phyloP scores from a whole-genome alignment of 2,888 invertebrate genomes.

The Caenorhabditis wallacei region DNA sequence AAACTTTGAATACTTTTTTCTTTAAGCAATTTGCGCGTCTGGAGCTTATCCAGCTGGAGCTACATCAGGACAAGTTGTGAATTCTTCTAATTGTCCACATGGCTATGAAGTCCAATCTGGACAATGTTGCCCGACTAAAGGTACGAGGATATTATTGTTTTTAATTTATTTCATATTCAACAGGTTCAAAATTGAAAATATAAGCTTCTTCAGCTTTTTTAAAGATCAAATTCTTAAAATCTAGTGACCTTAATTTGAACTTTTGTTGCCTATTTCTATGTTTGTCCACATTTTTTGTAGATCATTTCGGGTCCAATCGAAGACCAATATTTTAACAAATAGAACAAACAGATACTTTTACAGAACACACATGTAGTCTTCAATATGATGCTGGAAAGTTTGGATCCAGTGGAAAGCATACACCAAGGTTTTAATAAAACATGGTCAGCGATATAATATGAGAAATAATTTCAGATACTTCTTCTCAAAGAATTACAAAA shows the following conservation, averaged over 20 bases:
- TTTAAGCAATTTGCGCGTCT: slow-evolving; percentile 64
- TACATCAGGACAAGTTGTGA: slow-evolving; percentile 54
- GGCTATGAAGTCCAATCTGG: slow-evolving; percentile 76
- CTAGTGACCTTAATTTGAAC: not conserved
- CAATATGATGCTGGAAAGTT: slow-evolving; percentile 82
- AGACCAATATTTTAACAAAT: not conserved
- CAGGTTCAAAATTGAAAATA: too few relatives aligned
- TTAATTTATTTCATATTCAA: too few relatives aligned
- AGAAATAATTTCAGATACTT: slow-evolving; percentile 74
- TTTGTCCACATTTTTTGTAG: slow-evolving; percentile 10
- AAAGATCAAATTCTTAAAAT: too few relatives aligned
- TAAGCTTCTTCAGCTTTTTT: too few relatives aligned
- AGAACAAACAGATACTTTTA: slow-evolving; percentile 2
- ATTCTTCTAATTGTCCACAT: slow-evolving; percentile 77
- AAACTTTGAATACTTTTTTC: not conserved
- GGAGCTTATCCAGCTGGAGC: slow-evolving; percentile 72
- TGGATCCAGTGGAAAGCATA: slow-evolving; percentile 77
- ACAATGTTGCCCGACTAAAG: slow-evolving; percentile 80
- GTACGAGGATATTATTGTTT: slow-evolving; percentile 54
- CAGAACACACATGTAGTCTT: slow-evolving; percentile 76
- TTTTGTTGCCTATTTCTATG: not conserved
- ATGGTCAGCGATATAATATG: not conserved
- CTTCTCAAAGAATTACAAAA: slow-evolving; percentile 77
- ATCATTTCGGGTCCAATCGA: not conserved
- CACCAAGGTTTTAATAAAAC: slow-evolving; percentile 70